Percentiles rank a stretch among this genome's conserved stretches.
phyloP scores from a whole-genome alignment of 2,113 vertebrate genomes.

The Myotis lucifugus region DNA sequence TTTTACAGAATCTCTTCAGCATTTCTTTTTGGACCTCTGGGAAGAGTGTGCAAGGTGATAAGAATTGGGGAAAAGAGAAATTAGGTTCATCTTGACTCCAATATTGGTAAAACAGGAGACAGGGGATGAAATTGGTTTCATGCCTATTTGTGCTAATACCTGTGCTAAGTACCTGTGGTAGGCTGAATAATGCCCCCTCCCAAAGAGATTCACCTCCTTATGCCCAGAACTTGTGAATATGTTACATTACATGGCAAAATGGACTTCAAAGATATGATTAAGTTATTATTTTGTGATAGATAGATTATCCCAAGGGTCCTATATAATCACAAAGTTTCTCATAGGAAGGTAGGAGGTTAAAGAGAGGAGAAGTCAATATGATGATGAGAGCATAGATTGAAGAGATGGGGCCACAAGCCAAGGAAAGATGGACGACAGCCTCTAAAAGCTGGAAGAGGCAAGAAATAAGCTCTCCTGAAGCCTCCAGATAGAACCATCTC shows the following conservation, averaged over 20 bases:
- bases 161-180: neutral
- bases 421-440: neutral
- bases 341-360: neutral
- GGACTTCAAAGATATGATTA: neutral
- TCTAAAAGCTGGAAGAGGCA: neutral
- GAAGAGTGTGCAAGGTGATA: neutral
- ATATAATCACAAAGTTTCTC: neutral
- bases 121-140: neutral
- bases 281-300: neutral
- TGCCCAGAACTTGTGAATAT: neutral
- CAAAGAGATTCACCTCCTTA: neutral
- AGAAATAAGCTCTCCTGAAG: neutral
- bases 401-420: neutral
- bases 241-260: neutral
- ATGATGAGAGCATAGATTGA: neutral
- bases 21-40: neutral
- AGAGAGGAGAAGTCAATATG: neutral
- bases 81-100: neutral
- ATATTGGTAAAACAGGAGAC: neutral
- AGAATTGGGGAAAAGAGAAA: neutral
- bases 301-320: neutral
- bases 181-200: neutral
- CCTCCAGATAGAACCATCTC: fast-evolving
- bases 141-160: neutral
- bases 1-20: neutral